phyloP scores from a whole-genome alignment of 2,113 vertebrate species.

The Melanerpes formicivorus region DNA sequence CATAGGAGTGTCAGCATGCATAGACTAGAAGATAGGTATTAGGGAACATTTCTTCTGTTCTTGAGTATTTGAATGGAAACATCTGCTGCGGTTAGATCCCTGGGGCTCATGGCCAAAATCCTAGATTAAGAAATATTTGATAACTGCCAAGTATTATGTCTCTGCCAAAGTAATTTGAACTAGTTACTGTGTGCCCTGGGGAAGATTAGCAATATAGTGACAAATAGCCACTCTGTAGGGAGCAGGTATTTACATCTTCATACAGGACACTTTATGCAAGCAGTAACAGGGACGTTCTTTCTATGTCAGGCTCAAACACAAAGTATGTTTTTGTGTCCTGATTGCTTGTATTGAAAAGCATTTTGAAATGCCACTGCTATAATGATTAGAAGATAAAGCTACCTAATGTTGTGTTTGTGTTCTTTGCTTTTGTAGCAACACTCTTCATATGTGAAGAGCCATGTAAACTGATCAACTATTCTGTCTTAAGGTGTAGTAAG shows the following conservation, averaged over 20 bases:
- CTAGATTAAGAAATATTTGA: background rate
- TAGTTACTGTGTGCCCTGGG: background rate
- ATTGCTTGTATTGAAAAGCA: background rate
- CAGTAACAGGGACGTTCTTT: background rate
- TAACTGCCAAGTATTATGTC: background rate
- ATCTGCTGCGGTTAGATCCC: rapidly evolving
- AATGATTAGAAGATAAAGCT: background rate
- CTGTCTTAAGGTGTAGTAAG: background rate
- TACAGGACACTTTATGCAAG: background rate
- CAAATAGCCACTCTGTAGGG: background rate
- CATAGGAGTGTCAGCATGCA: background rate
- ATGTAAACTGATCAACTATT: background rate
- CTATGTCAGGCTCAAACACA: background rate
- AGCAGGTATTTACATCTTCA: background rate
- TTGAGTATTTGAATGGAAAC: background rate
- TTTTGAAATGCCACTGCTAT: background rate
- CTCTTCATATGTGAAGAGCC: background rate
- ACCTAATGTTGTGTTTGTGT: background rate
- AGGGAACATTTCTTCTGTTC: background rate
- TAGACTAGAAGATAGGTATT: background rate
- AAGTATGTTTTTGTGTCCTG: background rate
- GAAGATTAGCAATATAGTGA: background rate
- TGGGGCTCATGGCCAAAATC: background rate
- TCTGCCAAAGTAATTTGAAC: background rate
- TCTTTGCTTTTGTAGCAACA: background rate